Conservation (phyloP, 2,888 invertebrate species). For the Phalera bucephala region DNA sequence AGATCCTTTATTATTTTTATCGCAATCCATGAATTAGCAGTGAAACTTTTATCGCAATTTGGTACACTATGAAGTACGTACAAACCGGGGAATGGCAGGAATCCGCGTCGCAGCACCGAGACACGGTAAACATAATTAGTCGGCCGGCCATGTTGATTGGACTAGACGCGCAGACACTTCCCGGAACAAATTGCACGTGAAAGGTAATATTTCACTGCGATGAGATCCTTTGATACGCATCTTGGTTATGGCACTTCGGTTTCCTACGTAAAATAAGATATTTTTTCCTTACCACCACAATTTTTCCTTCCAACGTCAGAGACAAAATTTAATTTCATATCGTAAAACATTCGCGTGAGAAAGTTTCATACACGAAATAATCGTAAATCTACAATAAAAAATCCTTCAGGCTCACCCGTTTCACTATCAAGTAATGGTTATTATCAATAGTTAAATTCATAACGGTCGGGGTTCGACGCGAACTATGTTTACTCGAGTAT, state of each 20-base stretch:
- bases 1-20: no score
- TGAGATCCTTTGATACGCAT: slow-evolving; percentile 50
- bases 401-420: slow-evolving; percentile 18
- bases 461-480: slow-evolving; percentile 25
- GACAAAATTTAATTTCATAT: slow-evolving; percentile 23
- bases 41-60: no score
- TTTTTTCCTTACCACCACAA: slow-evolving; percentile 8
- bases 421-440: slow-evolving; percentile 18
- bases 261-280: slow-evolving; percentile 36
- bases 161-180: slow-evolving; percentile 53
- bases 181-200: slow-evolving; percentile 58
- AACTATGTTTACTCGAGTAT: slow-evolving; percentile 38
- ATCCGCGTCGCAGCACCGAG: slow-evolving; percentile 43
- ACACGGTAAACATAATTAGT: slow-evolving; percentile 70
- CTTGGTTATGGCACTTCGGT: slow-evolving; percentile 40
- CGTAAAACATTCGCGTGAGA: slow-evolving; percentile 15
- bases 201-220: slow-evolving; percentile 59
- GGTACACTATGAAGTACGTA: slow-evolving; percentile 1
- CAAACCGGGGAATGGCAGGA: slow-evolving; percentile 48
- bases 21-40: no score
- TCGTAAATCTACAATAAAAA: slow-evolving; percentile 21
- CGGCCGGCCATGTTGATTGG: slow-evolving; percentile 61
- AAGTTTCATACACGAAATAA: slow-evolving; percentile 21
- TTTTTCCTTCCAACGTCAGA: slow-evolving; percentile 11
- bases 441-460: slow-evolving; percentile 33